A percentile compares a stretch with the other conserved stretches of the same genome.
These are phyloP conservation scores for Poecilobothrus nobilitatus DNA, from an alignment of 2,888 invertebrate genomes.

Conservation along the genomic window DNA sequence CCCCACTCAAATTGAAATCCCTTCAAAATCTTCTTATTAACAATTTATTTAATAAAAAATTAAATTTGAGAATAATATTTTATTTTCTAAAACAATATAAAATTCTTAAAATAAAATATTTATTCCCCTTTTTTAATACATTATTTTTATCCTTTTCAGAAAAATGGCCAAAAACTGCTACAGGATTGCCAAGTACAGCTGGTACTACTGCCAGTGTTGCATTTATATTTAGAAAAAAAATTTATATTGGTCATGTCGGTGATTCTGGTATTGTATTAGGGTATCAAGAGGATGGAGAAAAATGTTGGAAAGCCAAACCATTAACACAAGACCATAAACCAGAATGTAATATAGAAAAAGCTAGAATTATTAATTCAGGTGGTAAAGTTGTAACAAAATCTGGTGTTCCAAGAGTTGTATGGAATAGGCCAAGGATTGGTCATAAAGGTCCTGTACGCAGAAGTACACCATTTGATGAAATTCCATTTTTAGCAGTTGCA, in stretches of 20 bases:
- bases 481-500: constrained; percentile 93
- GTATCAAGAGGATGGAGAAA: constrained; percentile 61
- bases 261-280: constrained; percentile 92
- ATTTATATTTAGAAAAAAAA: constrained; percentile 86
- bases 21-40: too few relatives aligned
- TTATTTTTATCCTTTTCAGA: constrained; percentile 50
- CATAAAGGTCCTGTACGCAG: constrained; percentile 73
- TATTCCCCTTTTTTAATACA: too few relatives aligned
- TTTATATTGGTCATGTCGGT: constrained; percentile 97
- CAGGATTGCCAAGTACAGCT: constrained; percentile 91
- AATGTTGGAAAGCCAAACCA: constrained; percentile 69
- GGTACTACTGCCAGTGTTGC: constrained; percentile 96
- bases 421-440: constrained; percentile 84
- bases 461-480: constrained; percentile 84
- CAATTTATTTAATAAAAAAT: too few relatives aligned
- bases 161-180: constrained; percentile 94
- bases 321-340: constrained; percentile 94
- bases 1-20: too few relatives aligned
- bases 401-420: constrained; percentile 92
- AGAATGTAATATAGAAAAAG: constrained; percentile 73
- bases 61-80: too few relatives aligned
- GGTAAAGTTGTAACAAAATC: constrained; percentile 69
- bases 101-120: too few relatives aligned
- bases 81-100: too few relatives aligned
- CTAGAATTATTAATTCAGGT: constrained; percentile 71